phyloP scores from a whole-genome alignment of 2,888 invertebrate genomes.

The Neoscelio sp. region DNA sequence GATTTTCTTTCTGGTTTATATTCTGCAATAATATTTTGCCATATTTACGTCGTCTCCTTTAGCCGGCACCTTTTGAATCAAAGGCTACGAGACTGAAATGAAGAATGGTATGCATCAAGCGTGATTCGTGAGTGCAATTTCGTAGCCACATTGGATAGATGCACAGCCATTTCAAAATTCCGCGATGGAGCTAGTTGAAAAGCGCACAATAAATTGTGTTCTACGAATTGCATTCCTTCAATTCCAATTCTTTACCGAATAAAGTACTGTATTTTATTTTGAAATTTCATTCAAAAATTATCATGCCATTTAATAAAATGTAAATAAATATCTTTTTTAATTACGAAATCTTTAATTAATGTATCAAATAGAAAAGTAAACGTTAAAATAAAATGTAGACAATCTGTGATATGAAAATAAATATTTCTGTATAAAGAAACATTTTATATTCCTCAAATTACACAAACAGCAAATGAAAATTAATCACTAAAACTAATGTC shows the following conservation, averaged over 20 bases:
- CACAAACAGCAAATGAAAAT: no score
- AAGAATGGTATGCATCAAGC: slow-evolving; percentile 57
- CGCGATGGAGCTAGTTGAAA: slow-evolving; percentile 53
- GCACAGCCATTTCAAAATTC: slow-evolving; percentile 56
- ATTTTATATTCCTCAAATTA: no score
- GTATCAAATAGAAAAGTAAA: no score
- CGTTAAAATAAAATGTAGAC: no score
- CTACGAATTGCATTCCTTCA: slow-evolving; percentile 49
- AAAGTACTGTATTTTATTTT: slow-evolving; percentile 20
- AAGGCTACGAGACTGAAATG: slow-evolving; percentile 50
- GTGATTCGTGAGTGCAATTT: slow-evolving; percentile 64
- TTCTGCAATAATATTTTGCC: slow-evolving; percentile 55
- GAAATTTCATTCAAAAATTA: slow-evolving; percentile 16
- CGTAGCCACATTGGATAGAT: slow-evolving; percentile 58
- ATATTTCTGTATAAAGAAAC: no score
- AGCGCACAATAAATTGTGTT: slow-evolving; percentile 52
- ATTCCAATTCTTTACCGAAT: slow-evolving; percentile 36
- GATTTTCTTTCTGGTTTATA: slow-evolving; percentile 49
- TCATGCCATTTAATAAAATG: slow-evolving; percentile 6
- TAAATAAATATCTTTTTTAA: no score
- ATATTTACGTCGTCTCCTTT: slow-evolving; percentile 52
- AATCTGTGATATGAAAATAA: no score
- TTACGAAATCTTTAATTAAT: no score
- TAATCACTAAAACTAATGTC: no score
- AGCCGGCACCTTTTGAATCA: slow-evolving; percentile 55